A percentile compares a stretch with the other conserved stretches of the same genome.
Conservation (phyloP, 2,113 vertebrate genomes). For the Gopherus evgoodei region DNA sequence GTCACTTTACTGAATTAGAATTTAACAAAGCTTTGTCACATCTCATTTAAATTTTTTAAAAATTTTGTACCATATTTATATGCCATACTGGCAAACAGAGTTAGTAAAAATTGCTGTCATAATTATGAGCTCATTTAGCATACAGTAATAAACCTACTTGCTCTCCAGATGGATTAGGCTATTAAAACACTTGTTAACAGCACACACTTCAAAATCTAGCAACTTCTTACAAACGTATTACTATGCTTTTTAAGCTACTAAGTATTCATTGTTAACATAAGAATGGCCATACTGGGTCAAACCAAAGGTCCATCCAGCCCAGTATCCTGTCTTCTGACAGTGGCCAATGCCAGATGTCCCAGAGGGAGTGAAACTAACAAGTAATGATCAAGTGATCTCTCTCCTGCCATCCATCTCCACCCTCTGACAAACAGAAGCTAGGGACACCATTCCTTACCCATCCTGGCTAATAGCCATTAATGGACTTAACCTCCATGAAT, state of each 20-base stretch:
- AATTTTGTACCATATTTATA: background rate
- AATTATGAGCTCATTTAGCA: constrained; percentile 48
- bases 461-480: too few relatives aligned
- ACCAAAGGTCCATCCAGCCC: too few relatives aligned
- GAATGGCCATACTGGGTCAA: too few relatives aligned
- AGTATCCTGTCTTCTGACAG: too few relatives aligned
- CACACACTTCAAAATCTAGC: constrained; percentile 21
- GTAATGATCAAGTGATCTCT: too few relatives aligned
- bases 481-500: too few relatives aligned
- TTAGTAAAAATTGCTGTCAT: constrained; percentile 1
- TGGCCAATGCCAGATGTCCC: too few relatives aligned
- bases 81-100: background rate
- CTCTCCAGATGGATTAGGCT: constrained; percentile 51
- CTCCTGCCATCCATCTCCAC: too few relatives aligned
- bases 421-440: too few relatives aligned
- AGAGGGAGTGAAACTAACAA: too few relatives aligned
- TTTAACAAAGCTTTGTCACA: background rate
- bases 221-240: constrained; percentile 40
- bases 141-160: constrained; percentile 41
- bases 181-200: constrained; percentile 54
- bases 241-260: background rate
- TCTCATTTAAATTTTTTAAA: background rate
- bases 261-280: background rate
- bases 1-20: background rate
- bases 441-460: too few relatives aligned